Evolutionary conservation across 2,888 invertebrate genomes (phyloP).

Genomic region (Branchipolynoe longqiensis): DNA sequence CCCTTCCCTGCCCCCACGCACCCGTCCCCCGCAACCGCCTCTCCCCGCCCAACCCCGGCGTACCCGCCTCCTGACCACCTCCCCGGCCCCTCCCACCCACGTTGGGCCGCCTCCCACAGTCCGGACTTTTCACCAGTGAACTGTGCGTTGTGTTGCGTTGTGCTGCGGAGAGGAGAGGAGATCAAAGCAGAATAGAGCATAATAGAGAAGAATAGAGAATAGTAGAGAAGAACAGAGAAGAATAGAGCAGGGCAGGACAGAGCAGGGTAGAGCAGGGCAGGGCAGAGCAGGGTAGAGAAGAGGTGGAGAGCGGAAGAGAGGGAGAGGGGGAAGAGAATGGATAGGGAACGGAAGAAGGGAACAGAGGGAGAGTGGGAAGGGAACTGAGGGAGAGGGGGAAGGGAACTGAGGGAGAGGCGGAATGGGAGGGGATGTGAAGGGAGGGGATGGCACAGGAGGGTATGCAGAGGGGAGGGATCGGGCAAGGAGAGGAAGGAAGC

Average conservation of each 20-base stretch:
- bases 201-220: no score
- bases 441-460: no score
- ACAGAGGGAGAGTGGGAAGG: background rate
- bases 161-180: no score
- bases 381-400: background rate
- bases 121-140: slow-evolving; percentile 3
- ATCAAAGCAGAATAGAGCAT: no score
- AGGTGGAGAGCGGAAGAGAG: background rate
- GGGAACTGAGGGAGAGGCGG: background rate
- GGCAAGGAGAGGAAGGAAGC: no score
- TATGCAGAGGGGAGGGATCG: no score
- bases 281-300: background rate
- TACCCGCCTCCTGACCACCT: background rate
- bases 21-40: no score
- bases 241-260: no score
- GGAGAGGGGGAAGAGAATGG: background rate
- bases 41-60: slow-evolving; percentile 11
- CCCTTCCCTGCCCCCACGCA: background rate
- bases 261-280: no score
- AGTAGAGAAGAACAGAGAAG: no score
- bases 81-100: background rate
- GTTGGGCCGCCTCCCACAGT: background rate
- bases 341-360: background rate
- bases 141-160: background rate
- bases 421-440: no score